Evolutionary conservation across 2,113 vertebrate genomes (phyloP).

Genomic region (Otus sunia): DNA sequence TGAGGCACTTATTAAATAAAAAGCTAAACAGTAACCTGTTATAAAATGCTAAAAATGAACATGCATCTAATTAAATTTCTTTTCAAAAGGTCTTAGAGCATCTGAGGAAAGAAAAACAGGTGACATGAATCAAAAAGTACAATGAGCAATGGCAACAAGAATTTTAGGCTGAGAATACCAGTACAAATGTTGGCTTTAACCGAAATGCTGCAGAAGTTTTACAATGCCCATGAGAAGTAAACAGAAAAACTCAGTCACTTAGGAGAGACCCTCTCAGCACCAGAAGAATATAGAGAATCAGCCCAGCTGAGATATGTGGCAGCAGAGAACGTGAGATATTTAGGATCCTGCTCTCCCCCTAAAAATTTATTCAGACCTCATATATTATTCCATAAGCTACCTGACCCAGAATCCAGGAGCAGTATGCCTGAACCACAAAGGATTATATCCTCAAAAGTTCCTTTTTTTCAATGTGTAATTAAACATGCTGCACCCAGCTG

Average conservation of each 20-base stretch:
- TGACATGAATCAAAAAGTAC: neutral
- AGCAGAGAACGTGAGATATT: neutral
- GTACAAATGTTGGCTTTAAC: neutral
- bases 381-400: neutral
- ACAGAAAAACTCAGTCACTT: neutral
- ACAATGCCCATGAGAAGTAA: neutral
- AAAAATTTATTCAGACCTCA: neutral
- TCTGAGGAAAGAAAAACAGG: neutral
- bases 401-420: neutral
- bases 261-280: neutral
- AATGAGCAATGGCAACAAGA: neutral
- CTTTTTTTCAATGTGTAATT: neutral
- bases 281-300: neutral
- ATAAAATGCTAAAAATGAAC: neutral
- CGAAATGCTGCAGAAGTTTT: neutral
- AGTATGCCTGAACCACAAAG: neutral
- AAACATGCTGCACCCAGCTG: neutral
- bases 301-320: neutral
- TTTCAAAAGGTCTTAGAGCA: neutral
- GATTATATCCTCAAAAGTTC: neutral
- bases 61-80: neutral
- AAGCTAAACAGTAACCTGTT: neutral
- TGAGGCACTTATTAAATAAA: neutral
- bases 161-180: neutral
- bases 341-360: neutral